Conservation (phyloP, 2,797 vertebrate genomes). For the Leptoclinus maculatus region DNA sequence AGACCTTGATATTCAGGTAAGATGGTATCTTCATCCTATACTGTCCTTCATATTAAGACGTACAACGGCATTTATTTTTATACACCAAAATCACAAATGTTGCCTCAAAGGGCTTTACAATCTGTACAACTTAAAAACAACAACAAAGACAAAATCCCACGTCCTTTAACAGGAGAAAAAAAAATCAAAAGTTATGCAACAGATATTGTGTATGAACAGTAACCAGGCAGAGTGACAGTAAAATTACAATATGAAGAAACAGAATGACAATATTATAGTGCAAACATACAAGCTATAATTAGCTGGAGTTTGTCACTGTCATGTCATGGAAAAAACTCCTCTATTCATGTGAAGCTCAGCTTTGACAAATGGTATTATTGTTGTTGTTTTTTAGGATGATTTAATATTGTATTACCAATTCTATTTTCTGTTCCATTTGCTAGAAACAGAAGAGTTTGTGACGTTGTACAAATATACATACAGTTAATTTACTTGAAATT, state of each 20-base stretch:
- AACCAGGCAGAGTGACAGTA: constrained; percentile 2
- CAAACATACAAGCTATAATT: constrained; percentile 16
- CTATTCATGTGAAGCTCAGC: not conserved
- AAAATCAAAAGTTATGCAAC: not conserved
- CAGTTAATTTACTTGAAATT: not conserved
- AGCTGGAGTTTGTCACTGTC: not conserved
- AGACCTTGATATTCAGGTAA: not conserved
- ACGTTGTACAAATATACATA: not conserved
- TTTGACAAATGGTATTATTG: not conserved
- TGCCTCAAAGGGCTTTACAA: not conserved
- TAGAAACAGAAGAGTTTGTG: not conserved
- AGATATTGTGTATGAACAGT: constrained; percentile 1
- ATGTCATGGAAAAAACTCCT: not conserved
- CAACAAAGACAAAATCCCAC: not conserved
- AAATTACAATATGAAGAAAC: constrained; percentile 17
- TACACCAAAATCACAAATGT: not conserved
- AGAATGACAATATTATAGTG: constrained; percentile 11
- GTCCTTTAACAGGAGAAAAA: not conserved
- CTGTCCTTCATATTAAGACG: not conserved
- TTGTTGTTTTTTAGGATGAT: not conserved
- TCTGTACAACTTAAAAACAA: not conserved
- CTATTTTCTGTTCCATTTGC: not conserved
- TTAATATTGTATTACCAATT: not conserved
- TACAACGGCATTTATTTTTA: not conserved
- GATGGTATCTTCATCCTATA: not conserved